phyloP scores from a whole-genome alignment of 2,113 vertebrate species.

The Meleagris gallopavo region DNA sequence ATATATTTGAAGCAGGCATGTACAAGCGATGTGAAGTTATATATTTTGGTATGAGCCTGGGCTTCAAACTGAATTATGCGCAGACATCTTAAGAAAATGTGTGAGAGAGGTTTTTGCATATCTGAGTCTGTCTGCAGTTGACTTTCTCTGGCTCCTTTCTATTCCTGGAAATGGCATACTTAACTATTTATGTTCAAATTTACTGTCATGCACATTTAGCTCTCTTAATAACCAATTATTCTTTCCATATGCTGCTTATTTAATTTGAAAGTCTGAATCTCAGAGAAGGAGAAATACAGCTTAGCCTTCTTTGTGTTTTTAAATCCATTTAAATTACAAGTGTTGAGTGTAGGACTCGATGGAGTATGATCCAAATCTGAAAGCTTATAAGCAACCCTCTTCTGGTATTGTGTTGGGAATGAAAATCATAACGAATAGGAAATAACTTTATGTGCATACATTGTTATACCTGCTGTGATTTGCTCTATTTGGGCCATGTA shows the following conservation, averaged over 20 bases:
- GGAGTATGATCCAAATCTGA: not conserved
- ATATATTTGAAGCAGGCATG: conserved; percentile 47
- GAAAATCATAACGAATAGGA: not conserved
- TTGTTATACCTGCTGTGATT: not conserved
- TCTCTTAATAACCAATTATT: not conserved
- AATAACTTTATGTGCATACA: not conserved
- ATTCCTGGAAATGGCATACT: conserved; percentile 39
- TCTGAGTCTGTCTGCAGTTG: conserved; percentile 48
- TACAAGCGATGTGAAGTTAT: conserved; percentile 5
- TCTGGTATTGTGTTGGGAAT: not conserved
- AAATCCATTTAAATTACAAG: not conserved
- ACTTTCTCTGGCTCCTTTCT: conserved; percentile 28
- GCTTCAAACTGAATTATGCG: conserved; percentile 69
- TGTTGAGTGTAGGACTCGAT: not conserved
- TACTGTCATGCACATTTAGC: conserved; percentile 5
- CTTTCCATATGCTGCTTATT: conserved; percentile 40
- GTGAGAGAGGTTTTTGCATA: conserved; percentile 48
- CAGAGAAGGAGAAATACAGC: not conserved
- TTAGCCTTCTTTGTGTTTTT: not conserved
- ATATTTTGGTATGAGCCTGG: conserved; percentile 64
- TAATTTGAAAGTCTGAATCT: conserved; percentile 2
- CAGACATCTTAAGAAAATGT: conserved; percentile 49
- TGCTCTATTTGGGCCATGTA: not conserved
- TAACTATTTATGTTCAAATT: conserved; percentile 52
- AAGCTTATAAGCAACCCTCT: not conserved